Evolutionary conservation across 2,797 vertebrate species (phyloP).

Genomic region (Sebastes oblongus): DNA sequence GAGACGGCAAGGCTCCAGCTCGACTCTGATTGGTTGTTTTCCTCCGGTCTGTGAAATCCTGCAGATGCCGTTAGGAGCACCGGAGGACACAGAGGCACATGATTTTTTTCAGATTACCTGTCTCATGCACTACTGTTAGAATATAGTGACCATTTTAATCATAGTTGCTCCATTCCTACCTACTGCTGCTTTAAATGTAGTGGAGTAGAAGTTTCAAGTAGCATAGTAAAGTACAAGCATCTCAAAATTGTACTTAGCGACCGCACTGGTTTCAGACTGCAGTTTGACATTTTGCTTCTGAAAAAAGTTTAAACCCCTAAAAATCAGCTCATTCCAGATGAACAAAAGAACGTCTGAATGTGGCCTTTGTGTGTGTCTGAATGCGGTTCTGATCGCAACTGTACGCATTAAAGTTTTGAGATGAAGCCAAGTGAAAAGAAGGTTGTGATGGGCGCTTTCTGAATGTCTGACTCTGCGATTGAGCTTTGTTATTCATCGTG

Average conservation of each 20-base stretch:
- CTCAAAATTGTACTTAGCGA: neutral
- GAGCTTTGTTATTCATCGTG: slow-evolving; percentile 28
- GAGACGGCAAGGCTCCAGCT: too few relatives aligned
- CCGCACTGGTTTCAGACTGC: neutral
- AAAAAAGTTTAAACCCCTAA: neutral
- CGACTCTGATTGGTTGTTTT: too few relatives aligned
- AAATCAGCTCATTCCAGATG: slow-evolving; percentile 1
- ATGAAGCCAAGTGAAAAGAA: neutral
- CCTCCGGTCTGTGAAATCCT: too few relatives aligned
- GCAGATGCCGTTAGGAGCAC: too few relatives aligned
- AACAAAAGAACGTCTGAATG: slow-evolving; percentile 26
- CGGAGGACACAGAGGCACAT: too few relatives aligned
- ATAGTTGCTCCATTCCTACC: too few relatives aligned
- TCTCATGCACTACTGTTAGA: too few relatives aligned
- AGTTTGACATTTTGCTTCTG: neutral
- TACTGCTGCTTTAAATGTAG: too few relatives aligned
- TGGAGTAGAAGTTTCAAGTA: neutral
- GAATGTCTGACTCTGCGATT: neutral
- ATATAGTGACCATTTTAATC: too few relatives aligned
- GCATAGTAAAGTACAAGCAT: neutral
- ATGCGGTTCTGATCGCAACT: slow-evolving; percentile 2
- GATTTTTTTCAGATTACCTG: too few relatives aligned
- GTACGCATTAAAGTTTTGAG: neutral
- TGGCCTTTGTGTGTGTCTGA: slow-evolving; percentile 26
- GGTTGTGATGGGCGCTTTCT: slow-evolving; percentile 8